Base-by-base conservation (phyloP, 2,888 invertebrate genomes). In the Synergus itoensis region DNA sequence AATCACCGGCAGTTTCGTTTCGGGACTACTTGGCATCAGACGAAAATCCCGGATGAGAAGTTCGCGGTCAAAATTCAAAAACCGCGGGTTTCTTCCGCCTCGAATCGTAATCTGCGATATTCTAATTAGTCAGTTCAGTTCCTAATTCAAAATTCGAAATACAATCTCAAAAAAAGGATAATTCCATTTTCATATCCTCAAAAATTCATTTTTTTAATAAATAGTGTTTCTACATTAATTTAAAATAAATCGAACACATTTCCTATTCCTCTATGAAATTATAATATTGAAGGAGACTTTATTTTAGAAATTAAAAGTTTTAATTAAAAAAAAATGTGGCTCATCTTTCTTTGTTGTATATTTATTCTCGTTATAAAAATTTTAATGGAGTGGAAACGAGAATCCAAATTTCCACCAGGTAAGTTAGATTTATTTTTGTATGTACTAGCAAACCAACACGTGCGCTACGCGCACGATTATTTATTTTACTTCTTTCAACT, bases 351-450 rank as follows among this genome's bases (percentile, higher is more conserved):
- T 12, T 83, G 84, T 36, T 79, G 88, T 14, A 21, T 81, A 0
- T 62, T 84, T 67, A 48, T 86, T 41, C 63, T 87, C 21, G 43
- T 84, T 9, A 67, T 87, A 4, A 89, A 87, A 82, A 64, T 86
- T 16, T 64, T 87, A 0, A 64, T 84, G 7, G 82, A 85, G 43
- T 84, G 83, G 77, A 82, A 79, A 11, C 82, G 82, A 73, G 80
- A 82, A n/a, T 48, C 79, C 12, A 84, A 83, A 28, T 89, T 88
- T 84, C 90, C 91, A 9, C 90, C 90, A 81, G 90, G 90, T 91
- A 86, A 83, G 62, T 45, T 4, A 64, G 7, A 57, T 57, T 57
- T n/a, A n/a, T 40, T n/a, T n/a, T n/a, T n/a, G n/a, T n/a, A n/a
- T n/a, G n/a, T n/a, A n/a, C n/a, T n/a, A n/a, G n/a, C n/a, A n/a